A percentile compares a stretch with the other conserved stretches of the same genome.
These are phyloP conservation scores for Parascotia fuliginaria DNA, from an alignment of 2,888 invertebrate species.

Conservation along the genomic window DNA sequence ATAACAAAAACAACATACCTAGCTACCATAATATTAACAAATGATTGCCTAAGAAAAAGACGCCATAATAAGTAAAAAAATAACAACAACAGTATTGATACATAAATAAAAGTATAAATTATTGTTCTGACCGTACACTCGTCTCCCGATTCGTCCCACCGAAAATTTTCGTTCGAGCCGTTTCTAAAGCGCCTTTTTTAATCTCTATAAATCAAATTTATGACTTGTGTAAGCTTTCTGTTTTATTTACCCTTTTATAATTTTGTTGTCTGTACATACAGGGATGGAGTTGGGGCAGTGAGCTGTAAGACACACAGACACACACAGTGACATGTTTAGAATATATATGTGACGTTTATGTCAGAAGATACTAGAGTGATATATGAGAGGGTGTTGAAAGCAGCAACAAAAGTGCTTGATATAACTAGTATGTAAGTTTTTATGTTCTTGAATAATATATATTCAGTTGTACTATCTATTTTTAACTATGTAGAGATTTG, in stretches of 20 bases:
- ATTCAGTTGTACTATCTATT: no score
- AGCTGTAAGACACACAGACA: conserved; percentile 25
- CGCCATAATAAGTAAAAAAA: no score
- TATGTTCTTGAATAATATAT: no score
- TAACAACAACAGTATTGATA: neutral
- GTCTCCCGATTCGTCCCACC: conserved; percentile 84
- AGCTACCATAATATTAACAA: no score
- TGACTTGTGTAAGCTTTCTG: conserved; percentile 86
- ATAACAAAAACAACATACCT: no score
- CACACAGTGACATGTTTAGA: neutral
- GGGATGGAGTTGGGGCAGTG: conserved; percentile 30
- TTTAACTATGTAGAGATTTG: no score
- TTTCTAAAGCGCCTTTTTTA: conserved; percentile 86
- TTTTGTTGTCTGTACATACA: conserved; percentile 73
- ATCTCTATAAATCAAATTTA: conserved; percentile 87
- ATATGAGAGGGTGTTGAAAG: conserved; percentile 3
- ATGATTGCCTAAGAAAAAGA: no score
- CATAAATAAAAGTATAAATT: conserved; percentile 10
- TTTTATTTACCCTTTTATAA: conserved; percentile 86
- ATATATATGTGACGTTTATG: conserved; percentile 18
- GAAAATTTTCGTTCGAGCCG: conserved; percentile 85
- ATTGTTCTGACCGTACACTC: conserved; percentile 65
- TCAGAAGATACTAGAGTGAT: conserved; percentile 5
- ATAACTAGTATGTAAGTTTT: no score
- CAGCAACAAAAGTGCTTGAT: neutral